phyloP scores from a whole-genome alignment of 2,888 invertebrate genomes.

The Empis livida region DNA sequence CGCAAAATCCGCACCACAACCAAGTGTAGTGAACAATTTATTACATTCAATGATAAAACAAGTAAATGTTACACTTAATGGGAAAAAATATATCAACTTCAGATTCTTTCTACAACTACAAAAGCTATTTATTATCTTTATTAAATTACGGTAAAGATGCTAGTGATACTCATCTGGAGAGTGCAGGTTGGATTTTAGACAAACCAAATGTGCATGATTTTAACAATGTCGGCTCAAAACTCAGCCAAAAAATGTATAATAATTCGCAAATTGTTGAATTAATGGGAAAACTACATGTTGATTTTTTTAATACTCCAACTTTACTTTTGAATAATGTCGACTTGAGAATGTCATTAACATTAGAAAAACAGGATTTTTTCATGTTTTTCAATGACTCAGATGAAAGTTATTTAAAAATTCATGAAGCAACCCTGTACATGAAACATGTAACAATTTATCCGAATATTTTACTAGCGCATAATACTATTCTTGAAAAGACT shows the following conservation, averaged over 20 bases:
- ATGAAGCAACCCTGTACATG: conserved; percentile 5
- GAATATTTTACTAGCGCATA: neutral
- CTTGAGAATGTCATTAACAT: neutral
- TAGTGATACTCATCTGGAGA: neutral
- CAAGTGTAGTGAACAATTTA: neutral
- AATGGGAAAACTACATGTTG: neutral
- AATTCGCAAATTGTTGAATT: neutral
- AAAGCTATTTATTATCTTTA: neutral
- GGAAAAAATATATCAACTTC: neutral
- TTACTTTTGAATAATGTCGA: neutral
- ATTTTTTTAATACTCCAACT: neutral
- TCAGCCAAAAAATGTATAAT: neutral
- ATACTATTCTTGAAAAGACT: neutral
- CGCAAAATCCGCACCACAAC: neutral
- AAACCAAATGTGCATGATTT: neutral
- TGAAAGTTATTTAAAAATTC: neutral
- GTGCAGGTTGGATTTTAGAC: neutral
- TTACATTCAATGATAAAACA: neutral
- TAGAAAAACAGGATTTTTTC: neutral
- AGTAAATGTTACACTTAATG: neutral
- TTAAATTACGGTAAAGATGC: neutral
- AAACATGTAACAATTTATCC: conserved; percentile 15
- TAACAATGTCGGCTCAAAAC: neutral
- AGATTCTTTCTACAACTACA: neutral
- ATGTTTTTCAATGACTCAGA: neutral